phyloP scores from a whole-genome alignment of 2,113 vertebrate genomes.

The Brevimyrus niger region DNA sequence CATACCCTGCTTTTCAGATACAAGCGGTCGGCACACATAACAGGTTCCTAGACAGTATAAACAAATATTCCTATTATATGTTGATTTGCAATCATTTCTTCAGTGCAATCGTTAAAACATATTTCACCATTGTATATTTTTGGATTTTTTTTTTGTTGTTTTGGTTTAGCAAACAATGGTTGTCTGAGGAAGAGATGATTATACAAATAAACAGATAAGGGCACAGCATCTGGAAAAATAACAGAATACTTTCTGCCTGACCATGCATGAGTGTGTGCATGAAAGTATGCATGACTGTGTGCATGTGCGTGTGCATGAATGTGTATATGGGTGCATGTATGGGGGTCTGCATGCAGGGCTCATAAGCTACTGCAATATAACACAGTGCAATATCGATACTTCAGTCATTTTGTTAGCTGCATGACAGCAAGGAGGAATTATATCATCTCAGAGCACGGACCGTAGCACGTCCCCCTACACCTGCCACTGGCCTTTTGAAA shows the following conservation, averaged over 20 bases:
- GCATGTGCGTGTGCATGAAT: not conserved
- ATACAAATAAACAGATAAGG: not conserved
- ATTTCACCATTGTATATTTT: not conserved
- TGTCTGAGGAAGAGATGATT: not conserved
- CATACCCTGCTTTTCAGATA: not conserved
- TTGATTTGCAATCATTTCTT: too few species aligned
- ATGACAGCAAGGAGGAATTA: slow-evolving; percentile 3
- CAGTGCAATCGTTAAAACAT: too few species aligned
- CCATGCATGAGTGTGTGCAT: not conserved
- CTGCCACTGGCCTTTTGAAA: slow-evolving; percentile 34
- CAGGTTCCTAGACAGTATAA: not conserved
- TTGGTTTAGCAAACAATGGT: not conserved
- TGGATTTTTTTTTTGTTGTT: not conserved
- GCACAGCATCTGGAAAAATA: not conserved
- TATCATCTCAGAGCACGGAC: slow-evolving; percentile 24
- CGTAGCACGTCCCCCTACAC: slow-evolving; percentile 41
- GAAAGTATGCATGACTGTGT: not conserved
- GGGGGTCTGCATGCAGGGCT: not conserved
- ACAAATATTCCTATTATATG: not conserved
- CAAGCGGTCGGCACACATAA: not conserved
- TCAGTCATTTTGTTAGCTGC: slow-evolving; percentile 4
- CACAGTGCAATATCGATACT: not conserved
- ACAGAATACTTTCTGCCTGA: not conserved
- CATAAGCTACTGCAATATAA: not conserved
- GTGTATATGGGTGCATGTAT: not conserved